A percentile compares a stretch with the other conserved stretches of the same genome.
Evolutionary conservation across 30 jellyfish, hydroid and myxozoan species (phyloP).

Genomic region (Turritopsis rubra): DNA sequence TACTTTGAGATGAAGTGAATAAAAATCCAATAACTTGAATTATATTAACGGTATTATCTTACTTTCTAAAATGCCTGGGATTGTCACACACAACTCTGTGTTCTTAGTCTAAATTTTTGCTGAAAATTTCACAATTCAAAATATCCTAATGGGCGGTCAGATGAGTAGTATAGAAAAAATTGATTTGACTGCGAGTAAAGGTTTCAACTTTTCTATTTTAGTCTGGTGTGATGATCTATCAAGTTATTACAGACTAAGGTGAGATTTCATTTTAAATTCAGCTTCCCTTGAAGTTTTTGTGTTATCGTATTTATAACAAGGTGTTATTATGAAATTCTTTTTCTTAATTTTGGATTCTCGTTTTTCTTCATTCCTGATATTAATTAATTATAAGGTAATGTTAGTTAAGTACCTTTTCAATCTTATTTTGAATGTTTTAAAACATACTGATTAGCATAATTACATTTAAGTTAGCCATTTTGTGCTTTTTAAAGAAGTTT

Average conservation of each 20-base stretch:
- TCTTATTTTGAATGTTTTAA: too few species aligned
- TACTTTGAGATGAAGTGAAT: too few species aligned
- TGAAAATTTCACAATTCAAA: too few species aligned
- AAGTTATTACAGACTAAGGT: not conserved
- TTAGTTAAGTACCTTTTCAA: not conserved
- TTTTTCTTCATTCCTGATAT: not conserved
- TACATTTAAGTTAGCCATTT: not conserved
- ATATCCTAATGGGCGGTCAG: too few species aligned
- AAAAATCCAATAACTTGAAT: too few species aligned
- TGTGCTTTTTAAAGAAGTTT: not conserved
- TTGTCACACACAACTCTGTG: too few species aligned
- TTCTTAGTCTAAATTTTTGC: too few species aligned
- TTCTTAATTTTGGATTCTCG: not conserved
- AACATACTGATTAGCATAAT: not conserved
- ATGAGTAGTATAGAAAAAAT: too few species aligned
- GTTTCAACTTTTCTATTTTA: too few species aligned
- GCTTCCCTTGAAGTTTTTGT: not conserved
- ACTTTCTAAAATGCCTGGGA: too few species aligned
- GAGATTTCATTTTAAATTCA: not conserved
- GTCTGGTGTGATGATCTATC: not conserved
- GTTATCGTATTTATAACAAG: not conserved
- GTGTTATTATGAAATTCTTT: not conserved
- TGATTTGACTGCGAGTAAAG: too few species aligned
- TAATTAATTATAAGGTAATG: not conserved
- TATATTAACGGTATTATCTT: too few species aligned